phyloP scores from a whole-genome alignment of 92 coral and sea anemone species.

The Metridium senile region DNA sequence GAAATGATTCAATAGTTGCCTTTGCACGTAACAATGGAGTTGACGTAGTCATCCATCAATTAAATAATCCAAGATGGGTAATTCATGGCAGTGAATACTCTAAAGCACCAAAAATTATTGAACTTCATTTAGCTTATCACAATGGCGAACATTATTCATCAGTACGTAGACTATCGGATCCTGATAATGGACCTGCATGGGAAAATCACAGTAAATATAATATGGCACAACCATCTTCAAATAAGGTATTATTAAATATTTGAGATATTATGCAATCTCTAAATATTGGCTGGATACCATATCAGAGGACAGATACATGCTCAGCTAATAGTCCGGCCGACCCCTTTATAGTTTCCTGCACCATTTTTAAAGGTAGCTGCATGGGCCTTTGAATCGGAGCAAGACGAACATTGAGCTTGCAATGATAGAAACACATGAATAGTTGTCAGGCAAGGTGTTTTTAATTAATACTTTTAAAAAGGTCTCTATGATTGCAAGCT shows the following conservation, averaged over 20 bases:
- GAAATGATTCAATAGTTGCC: constrained; percentile 95
- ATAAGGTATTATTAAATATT: not conserved
- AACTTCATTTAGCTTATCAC: constrained; percentile 88
- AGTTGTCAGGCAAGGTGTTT: no score
- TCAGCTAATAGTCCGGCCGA: no score
- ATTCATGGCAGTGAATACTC: constrained; percentile 76
- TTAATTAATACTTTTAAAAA: no score
- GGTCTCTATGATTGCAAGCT: no score
- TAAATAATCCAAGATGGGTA: constrained; percentile 96
- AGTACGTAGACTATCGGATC: constrained; percentile 70
- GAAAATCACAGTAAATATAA: constrained; percentile 47
- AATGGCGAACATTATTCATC: constrained; percentile 99
- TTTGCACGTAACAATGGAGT: constrained; percentile 93
- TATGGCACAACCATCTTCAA: constrained; percentile 28
- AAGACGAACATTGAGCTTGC: no score
- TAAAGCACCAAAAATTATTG: constrained; percentile 58
- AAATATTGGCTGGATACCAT: no score
- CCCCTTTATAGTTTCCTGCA: no score
- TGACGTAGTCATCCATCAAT: constrained; percentile 86
- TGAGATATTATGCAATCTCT: not conserved
- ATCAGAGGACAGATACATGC: no score
- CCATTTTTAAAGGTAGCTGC: no score
- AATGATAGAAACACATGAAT: no score
- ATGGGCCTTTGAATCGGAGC: no score
- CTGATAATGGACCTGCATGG: constrained; percentile 93